Evolutionary conservation across 2,113 vertebrate species (phyloP).

Genomic region (Gobio gobio): DNA sequence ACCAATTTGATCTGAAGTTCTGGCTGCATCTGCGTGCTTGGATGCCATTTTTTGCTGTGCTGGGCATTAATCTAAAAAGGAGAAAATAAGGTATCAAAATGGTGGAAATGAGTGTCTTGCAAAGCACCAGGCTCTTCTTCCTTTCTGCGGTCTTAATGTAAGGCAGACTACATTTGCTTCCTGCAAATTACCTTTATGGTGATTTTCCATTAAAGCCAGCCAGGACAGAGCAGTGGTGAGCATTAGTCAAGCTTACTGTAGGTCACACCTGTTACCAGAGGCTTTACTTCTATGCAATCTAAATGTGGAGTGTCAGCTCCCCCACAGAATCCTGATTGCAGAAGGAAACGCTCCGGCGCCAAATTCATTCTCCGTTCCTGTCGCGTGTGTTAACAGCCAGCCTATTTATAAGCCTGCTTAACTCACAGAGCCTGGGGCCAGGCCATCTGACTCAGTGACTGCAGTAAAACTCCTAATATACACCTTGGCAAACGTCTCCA

Average conservation of each 20-base stretch:
- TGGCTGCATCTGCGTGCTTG: conserved; percentile 14
- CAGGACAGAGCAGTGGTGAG: conserved; percentile 39
- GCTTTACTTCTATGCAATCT: conserved; percentile 58
- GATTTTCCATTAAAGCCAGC: conserved; percentile 44
- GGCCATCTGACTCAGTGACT: conserved; percentile 52
- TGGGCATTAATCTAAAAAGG: not conserved
- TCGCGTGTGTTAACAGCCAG: conserved; percentile 50
- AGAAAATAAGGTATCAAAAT: conserved; percentile 10
- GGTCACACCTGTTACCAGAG: conserved; percentile 56
- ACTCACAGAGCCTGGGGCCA: conserved; percentile 35
- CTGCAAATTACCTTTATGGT: conserved; percentile 51
- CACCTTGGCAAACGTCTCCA: conserved; percentile 57
- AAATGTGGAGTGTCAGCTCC: conserved; percentile 56
- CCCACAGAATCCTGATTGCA: conserved; percentile 49
- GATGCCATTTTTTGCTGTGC: conserved; percentile 19
- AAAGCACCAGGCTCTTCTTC: conserved; percentile 31
- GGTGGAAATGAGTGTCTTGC: conserved; percentile 9
- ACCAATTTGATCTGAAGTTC: conserved; percentile 11
- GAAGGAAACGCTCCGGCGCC: conserved; percentile 44
- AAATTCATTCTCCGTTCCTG: conserved; percentile 56
- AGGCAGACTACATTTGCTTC: conserved; percentile 43
- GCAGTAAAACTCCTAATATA: conserved; percentile 56
- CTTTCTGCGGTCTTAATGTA: conserved; percentile 34
- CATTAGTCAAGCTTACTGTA: conserved; percentile 54
- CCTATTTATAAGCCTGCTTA: conserved; percentile 61